These are phyloP conservation scores for Criorhina ranunculi DNA, from an alignment of 2,888 invertebrate species.

Conservation along the genomic window DNA sequence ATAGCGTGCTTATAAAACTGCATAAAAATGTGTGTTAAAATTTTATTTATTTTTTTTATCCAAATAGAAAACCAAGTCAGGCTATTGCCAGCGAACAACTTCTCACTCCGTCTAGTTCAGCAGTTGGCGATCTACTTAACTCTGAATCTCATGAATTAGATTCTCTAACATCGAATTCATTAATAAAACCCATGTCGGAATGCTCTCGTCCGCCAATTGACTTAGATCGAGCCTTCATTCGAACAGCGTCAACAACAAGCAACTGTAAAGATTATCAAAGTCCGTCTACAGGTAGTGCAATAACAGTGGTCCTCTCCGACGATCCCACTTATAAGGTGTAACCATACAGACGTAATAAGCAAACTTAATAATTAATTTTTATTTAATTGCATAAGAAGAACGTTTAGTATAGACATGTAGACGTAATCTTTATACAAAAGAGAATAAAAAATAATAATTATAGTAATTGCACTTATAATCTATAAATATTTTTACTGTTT, in stretches of 20 bases:
- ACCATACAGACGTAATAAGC: slow-evolving; percentile 4
- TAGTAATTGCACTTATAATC: slow-evolving; percentile 25
- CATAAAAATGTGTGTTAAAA: too few species aligned
- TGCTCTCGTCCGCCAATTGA: slow-evolving; percentile 80
- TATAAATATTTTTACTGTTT: slow-evolving; percentile 54
- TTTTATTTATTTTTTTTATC: not conserved
- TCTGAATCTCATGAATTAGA: slow-evolving; percentile 84
- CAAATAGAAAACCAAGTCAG: slow-evolving; percentile 82
- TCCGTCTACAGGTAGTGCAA: slow-evolving; percentile 88
- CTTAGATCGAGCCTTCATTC: slow-evolving; percentile 81
- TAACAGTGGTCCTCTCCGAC: slow-evolving; percentile 88
- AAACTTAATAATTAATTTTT: slow-evolving; percentile 11
- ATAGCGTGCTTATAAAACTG: too few species aligned
- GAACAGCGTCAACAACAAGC: slow-evolving; percentile 73
- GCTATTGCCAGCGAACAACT: slow-evolving; percentile 83
- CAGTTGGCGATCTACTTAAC: slow-evolving; percentile 83
- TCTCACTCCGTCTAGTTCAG: slow-evolving; percentile 84
- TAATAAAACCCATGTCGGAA: slow-evolving; percentile 83
- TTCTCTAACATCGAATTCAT: slow-evolving; percentile 83
- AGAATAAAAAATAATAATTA: slow-evolving; percentile 15
- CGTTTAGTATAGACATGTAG: slow-evolving; percentile 4
- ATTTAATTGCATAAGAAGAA: slow-evolving; percentile 14
- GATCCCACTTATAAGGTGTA: slow-evolving; percentile 81
- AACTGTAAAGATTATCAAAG: slow-evolving; percentile 83
- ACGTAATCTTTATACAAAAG: slow-evolving; percentile 57